Evolutionary conservation across 2,113 vertebrate species (phyloP), one percentile per base, ranked within the genome.

Genomic region (Nematolebias whitei): DNA sequence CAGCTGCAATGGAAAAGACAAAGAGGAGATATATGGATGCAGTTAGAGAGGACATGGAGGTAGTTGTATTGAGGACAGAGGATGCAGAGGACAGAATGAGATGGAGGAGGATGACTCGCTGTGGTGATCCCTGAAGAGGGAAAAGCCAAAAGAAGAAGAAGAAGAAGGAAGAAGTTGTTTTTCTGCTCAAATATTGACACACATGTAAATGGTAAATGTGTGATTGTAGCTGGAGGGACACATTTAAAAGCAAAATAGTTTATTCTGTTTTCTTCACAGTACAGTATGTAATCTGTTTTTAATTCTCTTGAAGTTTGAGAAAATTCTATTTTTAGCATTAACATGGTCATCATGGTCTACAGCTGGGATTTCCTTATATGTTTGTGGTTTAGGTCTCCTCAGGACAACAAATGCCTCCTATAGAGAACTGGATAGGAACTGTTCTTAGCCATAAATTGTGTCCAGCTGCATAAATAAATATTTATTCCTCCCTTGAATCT

Each of bases 311-410:
- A 35, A 35, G 32, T 35, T 35, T 10, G 32, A 35, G 32, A 53
- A 24, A 29, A 35, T 4, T 11, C 14, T 29, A 18, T 14, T 52
- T 44, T 51, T 64, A 24, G 44, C 10, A 14, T n/a, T 14, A 1
- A 16, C 10, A 52, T 23, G 10, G 6, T 2, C 6, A 8, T 68
- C 23, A 9, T 49, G 15, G 2, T 16, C 10, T 2, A 7, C 39
- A 52, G 45, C 43, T 66, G 38, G 50, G 38, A 22, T 47, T 63
- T 45, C 19, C 6, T 22, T 50, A 52, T 3, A 61, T 20, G 26
- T 55, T 54, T 56, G 54, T 55, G 53, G 54, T 55, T 72, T 49
- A 1, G 12, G 13, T n/a, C 61, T 7, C 23, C 15, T 50, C 35
- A 20, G 48, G 19, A 50, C 40, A 61, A 47, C 56, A 63, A 66